phyloP scores from a whole-genome alignment of 2,113 vertebrate genomes.

The Rhipidura dahli region DNA sequence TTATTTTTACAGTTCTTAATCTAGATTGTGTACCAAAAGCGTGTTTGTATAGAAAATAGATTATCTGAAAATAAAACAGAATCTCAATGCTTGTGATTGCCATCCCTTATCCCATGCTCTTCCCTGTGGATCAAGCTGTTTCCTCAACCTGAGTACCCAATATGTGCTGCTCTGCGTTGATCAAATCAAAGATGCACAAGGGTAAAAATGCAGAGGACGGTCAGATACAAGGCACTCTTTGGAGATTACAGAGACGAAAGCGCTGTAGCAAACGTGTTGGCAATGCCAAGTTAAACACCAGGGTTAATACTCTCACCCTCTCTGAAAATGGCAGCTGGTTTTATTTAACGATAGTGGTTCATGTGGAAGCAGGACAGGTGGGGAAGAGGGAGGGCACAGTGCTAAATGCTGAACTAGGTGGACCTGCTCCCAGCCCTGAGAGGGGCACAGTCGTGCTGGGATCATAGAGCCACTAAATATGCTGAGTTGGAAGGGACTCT shows the following conservation, averaged over 20 bases:
- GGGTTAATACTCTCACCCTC: neutral
- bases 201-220: constrained; percentile 7
- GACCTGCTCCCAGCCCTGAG: neutral
- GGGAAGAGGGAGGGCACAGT: neutral
- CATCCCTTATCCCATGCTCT: neutral
- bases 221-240: neutral
- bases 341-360: fast-evolving
- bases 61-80: neutral
- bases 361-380: neutral
- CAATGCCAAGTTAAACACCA: neutral
- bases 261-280: neutral
- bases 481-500: neutral
- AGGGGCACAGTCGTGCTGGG: neutral
- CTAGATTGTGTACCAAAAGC: neutral
- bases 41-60: neutral
- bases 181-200: neutral
- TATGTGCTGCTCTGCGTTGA: neutral
- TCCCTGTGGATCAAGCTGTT: neutral
- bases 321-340: neutral
- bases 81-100: neutral
- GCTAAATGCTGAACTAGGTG: neutral
- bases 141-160: neutral
- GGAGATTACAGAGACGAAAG: neutral
- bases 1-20: neutral
- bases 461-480: neutral